These are phyloP conservation scores for Xanthia togata DNA, from an alignment of 2,888 invertebrate species.

Conservation along the genomic window DNA sequence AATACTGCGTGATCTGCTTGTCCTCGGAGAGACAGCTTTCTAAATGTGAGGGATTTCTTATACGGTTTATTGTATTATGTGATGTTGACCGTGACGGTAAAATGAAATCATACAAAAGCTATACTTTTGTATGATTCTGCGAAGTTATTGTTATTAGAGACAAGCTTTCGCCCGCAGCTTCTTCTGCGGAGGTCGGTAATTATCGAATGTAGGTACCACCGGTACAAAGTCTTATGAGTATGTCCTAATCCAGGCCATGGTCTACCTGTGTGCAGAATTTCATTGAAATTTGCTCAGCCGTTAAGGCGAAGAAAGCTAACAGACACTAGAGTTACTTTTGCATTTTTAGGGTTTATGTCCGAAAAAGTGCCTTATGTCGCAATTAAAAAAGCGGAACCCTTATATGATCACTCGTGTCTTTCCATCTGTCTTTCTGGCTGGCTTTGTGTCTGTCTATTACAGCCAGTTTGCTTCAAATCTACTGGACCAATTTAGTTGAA, in stretches of 20 bases:
- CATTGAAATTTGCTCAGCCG: background rate
- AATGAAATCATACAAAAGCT: background rate
- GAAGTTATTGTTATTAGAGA: background rate
- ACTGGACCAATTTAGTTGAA: no score
- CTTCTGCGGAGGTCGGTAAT: background rate
- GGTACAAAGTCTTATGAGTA: background rate
- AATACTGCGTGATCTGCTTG: constrained; percentile 50
- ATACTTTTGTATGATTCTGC: background rate
- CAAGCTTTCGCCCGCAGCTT: background rate
- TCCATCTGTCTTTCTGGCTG: no score
- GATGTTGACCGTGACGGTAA: constrained; percentile 10
- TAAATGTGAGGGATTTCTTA: constrained; percentile 53
- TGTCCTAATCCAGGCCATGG: background rate
- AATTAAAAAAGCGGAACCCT: no score
- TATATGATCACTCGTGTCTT: no score
- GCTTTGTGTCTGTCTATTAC: no score
- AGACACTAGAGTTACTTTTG: background rate
- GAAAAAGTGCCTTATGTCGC: no score
- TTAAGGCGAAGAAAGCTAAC: background rate
- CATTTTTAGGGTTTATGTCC: no score
- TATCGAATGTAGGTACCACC: background rate
- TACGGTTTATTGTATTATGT: constrained; percentile 26
- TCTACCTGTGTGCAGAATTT: background rate
- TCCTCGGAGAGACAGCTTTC: constrained; percentile 29
- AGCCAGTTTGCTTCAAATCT: no score